phyloP scores from a whole-genome alignment of 2,888 invertebrate species.

The Stenurella melanura region DNA sequence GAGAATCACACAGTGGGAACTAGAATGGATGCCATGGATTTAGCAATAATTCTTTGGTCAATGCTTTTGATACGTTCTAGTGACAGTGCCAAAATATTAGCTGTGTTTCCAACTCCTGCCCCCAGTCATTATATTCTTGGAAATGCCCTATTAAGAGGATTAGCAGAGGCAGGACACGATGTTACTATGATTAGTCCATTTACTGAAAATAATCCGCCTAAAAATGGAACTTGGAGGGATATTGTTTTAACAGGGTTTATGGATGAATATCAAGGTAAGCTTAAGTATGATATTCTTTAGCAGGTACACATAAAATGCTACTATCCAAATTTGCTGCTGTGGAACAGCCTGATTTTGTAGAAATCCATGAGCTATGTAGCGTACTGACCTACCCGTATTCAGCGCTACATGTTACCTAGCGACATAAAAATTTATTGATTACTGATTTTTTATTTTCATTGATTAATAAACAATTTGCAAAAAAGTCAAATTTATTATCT shows the following conservation, averaged over 20 bases:
- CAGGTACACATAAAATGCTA: background rate
- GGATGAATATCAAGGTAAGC: conserved; percentile 8
- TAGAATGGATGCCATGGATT: background rate
- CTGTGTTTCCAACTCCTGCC: conserved; percentile 56
- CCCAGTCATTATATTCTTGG: conserved; percentile 60
- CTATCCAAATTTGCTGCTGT: too few relatives aligned
- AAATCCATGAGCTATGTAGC: too few relatives aligned
- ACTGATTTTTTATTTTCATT: too few relatives aligned
- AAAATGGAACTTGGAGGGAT: conserved; percentile 25
- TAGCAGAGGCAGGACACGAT: conserved; percentile 62
- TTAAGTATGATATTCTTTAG: background rate
- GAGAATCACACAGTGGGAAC: too few relatives aligned
- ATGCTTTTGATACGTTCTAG: background rate
- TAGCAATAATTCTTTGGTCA: background rate
- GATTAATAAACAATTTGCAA: too few relatives aligned
- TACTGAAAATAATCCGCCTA: conserved; percentile 54
- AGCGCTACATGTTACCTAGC: too few relatives aligned
- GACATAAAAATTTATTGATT: too few relatives aligned
- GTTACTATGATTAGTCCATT: conserved; percentile 62
- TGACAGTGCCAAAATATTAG: conserved; percentile 54
- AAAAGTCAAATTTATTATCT: too few relatives aligned
- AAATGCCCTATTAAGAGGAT: conserved; percentile 56
- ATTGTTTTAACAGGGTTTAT: conserved; percentile 68
- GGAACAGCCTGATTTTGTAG: too few relatives aligned
- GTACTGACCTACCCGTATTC: too few relatives aligned